Evolutionary conservation across 53 echinoderm and acorn worm genomes (phyloP), one percentile per base, ranked within the genome.

Genomic region (Apostichopus leukothele): DNA sequence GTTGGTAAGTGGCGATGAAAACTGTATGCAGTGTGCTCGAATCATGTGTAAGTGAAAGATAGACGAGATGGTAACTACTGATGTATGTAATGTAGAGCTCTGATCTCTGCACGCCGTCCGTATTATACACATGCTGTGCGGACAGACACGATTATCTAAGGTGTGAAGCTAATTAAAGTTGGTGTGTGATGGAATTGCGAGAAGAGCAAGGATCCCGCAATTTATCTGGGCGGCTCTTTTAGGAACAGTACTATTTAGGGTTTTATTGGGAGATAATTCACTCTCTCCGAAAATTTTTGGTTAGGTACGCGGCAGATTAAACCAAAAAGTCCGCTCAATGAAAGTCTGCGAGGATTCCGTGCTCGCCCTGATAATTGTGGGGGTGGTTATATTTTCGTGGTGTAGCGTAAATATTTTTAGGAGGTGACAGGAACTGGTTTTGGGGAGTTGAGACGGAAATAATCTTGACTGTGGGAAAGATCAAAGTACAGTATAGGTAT

Each of bases 161-260:
- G 81, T 81, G 81, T 81, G 59, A 81, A 81, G 81, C 60, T 81
- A 81, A 81, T 81, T 81, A 81, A 81, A 81, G 55, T 20, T 21
- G 57, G 81, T 81, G 81, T 81, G 81, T 9, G 20, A 81, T 81
- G 60, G 50, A 81, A 52, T 54, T 54, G 55, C 12, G 22, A 81
- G 60, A 81, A 6, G 22, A 53, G 39, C 39, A 39, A n/a, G 23
- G 55, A 81, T 81, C 60, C 0, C 54, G 2, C 11, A 55, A 81
- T 54, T 81, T 54, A 39, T 39, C 39, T 3, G 39, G 39, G 39
- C 39, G 39, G 39, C 39, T 39, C 39, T 39, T 39, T 71, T 19
- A 57, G 18, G 71, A 6, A 71, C 13, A 23, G 23, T 0, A 71
- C 13, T 71, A 71, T 71, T 71, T 71, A 71, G 57, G 7, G 7